Evolutionary conservation across 2,797 vertebrate genomes (phyloP).

Genomic region (Muscicapa comitata): DNA sequence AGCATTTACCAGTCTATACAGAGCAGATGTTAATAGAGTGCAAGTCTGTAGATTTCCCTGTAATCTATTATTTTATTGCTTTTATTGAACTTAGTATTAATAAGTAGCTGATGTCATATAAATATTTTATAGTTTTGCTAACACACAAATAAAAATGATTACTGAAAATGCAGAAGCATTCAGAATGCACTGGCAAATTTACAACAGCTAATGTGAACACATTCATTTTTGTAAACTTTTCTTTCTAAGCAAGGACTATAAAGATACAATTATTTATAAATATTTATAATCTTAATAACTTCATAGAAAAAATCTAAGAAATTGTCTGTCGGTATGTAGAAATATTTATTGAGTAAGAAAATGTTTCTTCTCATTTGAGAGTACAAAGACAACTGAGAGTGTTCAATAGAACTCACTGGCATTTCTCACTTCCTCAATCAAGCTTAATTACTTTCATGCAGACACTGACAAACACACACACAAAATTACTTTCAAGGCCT

Average conservation of each 20-base stretch:
- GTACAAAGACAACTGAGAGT: background rate
- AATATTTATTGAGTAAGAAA: background rate
- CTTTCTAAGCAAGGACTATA: background rate
- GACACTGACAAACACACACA: background rate
- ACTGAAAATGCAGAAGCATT: background rate
- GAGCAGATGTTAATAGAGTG: background rate
- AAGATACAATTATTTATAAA: background rate
- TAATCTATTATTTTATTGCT: background rate
- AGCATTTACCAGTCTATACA: background rate
- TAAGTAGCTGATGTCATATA: background rate
- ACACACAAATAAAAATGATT: background rate
- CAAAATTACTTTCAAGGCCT: conserved; percentile 85
- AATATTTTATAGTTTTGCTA: background rate
- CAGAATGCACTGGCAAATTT: background rate
- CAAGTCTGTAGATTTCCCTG: background rate
- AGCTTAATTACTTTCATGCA: background rate
- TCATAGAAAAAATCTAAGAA: background rate
- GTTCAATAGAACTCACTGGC: background rate
- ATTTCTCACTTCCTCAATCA: background rate
- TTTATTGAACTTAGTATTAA: background rate
- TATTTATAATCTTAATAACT: background rate
- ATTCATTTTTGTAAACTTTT: background rate
- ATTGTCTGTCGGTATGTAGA: background rate
- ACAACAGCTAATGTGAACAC: background rate
- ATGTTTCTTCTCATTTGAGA: background rate